Percentiles rank a stretch among this genome's conserved stretches.
phyloP scores from a whole-genome alignment of 2,888 invertebrate genomes.

The Sclerodermus sp. region DNA sequence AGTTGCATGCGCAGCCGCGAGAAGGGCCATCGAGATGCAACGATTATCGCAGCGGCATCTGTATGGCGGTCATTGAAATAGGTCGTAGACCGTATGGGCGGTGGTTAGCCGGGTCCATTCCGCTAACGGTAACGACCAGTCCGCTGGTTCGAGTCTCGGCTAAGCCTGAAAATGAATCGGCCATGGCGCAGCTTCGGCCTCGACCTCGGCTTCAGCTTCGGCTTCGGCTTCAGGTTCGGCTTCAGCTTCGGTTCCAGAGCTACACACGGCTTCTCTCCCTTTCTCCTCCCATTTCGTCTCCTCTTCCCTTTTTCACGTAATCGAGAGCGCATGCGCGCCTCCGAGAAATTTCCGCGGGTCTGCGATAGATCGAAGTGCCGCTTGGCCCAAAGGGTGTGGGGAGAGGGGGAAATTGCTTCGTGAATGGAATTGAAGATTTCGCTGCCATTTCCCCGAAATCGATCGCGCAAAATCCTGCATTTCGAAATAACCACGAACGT shows the following conservation, averaged over 20 bases:
- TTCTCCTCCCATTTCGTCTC: conserved; percentile 20
- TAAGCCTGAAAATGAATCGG: conserved; percentile 45
- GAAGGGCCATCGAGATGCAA: conserved; percentile 31
- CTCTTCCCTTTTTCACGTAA: conserved; percentile 6
- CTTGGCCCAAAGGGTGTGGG: not conserved
- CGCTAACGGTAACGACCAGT: conserved; percentile 57
- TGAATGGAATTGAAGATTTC: conserved; percentile 28
- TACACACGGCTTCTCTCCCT: conserved; percentile 21
- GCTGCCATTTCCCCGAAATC: not conserved
- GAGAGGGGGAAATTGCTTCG: conserved; percentile 17
- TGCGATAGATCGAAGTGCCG: conserved; percentile 1
- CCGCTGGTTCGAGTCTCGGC: conserved; percentile 55
- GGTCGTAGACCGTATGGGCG: conserved; percentile 43
- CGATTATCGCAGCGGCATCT: conserved; percentile 58
- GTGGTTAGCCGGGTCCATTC: conserved; percentile 47
- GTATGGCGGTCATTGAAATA: conserved; percentile 56
- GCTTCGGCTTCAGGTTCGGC: too few relatives aligned
- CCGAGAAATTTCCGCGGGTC: conserved; percentile 9
- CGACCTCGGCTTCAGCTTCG: too few relatives aligned
- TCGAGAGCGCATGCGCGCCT: not conserved
- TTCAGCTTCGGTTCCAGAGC: too few relatives aligned
- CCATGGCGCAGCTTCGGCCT: conserved; percentile 31
- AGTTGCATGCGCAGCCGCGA: conserved; percentile 24
- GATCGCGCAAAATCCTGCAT: not conserved
- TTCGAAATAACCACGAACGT: not conserved